Percentiles rank a stretch among this genome's conserved stretches.
phyloP scores from a whole-genome alignment of 2,113 vertebrate species.

The Eublepharis macularius region DNA sequence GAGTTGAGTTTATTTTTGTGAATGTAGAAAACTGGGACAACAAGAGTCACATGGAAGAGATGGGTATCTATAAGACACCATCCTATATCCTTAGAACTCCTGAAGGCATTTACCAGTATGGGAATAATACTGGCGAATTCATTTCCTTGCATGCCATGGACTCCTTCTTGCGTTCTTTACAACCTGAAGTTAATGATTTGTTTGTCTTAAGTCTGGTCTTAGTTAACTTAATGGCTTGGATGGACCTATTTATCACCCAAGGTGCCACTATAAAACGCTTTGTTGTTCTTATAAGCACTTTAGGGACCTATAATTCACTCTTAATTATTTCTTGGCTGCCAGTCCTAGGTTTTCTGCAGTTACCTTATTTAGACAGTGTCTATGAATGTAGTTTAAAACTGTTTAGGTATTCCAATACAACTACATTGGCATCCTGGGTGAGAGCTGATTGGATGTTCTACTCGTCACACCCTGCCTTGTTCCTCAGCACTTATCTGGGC shows the following conservation, averaged over 20 bases:
- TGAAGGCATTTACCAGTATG: conserved; percentile 94
- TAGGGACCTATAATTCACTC: conserved; percentile 96
- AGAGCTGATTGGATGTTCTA: conserved; percentile 98
- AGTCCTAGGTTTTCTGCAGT: conserved; percentile 92
- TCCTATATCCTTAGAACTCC: conserved; percentile 96
- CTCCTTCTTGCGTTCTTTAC: conserved; percentile 91
- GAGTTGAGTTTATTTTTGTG: conserved; percentile 97
- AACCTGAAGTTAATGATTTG: conserved; percentile 96
- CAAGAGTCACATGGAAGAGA: conserved; percentile 84
- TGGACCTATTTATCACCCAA: conserved; percentile 98
- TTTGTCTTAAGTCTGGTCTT: conserved; percentile 95
- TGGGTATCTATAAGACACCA: conserved; percentile 85
- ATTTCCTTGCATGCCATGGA: conserved; percentile 95
- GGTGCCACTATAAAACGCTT: conserved; percentile 97
- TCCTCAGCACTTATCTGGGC: conserved; percentile 93
- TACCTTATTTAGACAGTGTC: conserved; percentile 92
- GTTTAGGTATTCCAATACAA: conserved; percentile 93
- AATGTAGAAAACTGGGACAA: conserved; percentile 91
- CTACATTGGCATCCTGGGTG: conserved; percentile 91
- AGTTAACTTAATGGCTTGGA: conserved; percentile 97
- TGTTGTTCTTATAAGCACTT: conserved; percentile 96
- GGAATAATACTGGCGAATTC: conserved; percentile 93
- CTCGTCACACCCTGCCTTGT: conserved; percentile 94
- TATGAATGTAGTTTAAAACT: conserved; percentile 95
- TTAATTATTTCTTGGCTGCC: conserved; percentile 98